Evolutionary conservation across 2,797 vertebrate species (phyloP).

Genomic region (Petrocephalus sullivani): DNA sequence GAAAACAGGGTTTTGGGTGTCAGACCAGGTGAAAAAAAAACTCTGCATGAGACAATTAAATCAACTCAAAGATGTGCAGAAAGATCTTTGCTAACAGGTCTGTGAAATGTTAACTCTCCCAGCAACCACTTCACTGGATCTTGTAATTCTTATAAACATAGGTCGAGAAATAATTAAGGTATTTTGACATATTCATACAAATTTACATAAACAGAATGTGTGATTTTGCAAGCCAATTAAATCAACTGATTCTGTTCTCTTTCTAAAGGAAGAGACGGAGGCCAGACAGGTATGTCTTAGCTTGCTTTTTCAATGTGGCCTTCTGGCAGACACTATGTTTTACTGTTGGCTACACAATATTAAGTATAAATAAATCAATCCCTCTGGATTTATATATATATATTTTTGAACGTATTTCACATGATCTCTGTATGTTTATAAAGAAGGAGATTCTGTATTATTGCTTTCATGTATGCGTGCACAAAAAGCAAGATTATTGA

Average conservation of each 20-base stretch:
- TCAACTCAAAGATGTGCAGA: neutral
- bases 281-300: conserved; percentile 53
- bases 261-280: conserved; percentile 45
- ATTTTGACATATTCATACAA: neutral
- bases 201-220: neutral
- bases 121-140: neutral
- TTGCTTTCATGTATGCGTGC: neutral
- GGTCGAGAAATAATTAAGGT: neutral
- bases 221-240: neutral
- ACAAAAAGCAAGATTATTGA: neutral
- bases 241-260: conserved; percentile 24
- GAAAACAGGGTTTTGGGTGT: neutral
- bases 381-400: neutral
- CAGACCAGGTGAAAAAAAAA: neutral
- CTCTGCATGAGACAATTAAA: neutral
- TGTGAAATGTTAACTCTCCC: neutral
- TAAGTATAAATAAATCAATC: neutral
- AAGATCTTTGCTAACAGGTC: neutral
- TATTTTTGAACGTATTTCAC: no score
- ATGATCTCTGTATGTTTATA: no score
- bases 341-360: neutral
- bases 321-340: neutral
- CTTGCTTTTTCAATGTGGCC: neutral
- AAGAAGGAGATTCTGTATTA: neutral
- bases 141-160: neutral